Conservation (phyloP, 2,888 invertebrate genomes). For the Pseudanteris insignis region DNA sequence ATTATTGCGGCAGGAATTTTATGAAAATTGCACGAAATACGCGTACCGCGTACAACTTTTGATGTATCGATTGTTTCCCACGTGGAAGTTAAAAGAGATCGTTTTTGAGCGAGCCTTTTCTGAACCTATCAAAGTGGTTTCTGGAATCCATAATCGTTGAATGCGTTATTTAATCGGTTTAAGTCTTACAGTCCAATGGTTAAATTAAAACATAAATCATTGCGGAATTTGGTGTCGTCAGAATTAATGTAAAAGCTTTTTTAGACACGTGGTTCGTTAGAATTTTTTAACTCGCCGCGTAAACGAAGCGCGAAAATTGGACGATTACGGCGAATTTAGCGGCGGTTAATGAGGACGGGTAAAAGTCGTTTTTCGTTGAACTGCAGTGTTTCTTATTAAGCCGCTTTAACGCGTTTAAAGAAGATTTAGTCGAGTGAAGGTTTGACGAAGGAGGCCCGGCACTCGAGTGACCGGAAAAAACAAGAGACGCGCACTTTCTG, state of each 20-base stretch:
- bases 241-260: no score
- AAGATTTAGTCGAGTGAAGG: constrained; percentile 49
- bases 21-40: constrained; percentile 39
- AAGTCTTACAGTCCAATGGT: no score
- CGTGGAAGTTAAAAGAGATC: constrained; percentile 20
- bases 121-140: constrained; percentile 19
- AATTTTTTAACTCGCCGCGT: no score
- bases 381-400: constrained; percentile 51
- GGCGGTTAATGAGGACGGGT: constrained; percentile 21
- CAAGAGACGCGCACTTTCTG: constrained; percentile 43
- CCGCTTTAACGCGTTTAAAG: constrained; percentile 63
- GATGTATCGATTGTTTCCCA: constrained; percentile 42
- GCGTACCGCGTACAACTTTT: constrained; percentile 27
- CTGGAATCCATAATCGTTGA: constrained; percentile 16
- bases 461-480: constrained; percentile 38
- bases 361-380: constrained; percentile 35
- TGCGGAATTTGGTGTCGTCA: background rate
- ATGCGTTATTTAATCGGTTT: no score
- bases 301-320: constrained; percentile 12
- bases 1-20: constrained; percentile 40
- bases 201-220: no score
- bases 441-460: constrained; percentile 30
- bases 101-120: constrained; percentile 21
- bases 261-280: no score
- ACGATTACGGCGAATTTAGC: no score